Base-by-base conservation (phyloP, 2,113 vertebrate genomes). In the Phycodurus eques region DNA sequence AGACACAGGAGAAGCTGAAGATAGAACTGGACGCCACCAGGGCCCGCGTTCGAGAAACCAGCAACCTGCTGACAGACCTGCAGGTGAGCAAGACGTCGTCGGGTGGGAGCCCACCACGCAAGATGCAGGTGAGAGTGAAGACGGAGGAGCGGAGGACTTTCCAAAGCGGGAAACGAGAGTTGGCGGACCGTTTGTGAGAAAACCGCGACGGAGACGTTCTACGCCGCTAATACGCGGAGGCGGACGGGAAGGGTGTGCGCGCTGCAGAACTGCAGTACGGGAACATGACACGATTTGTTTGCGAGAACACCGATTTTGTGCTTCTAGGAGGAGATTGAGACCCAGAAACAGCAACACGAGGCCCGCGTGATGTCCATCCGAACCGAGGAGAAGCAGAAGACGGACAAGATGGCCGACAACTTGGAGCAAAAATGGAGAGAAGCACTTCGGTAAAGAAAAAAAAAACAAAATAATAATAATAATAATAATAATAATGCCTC, bases 371-470 rank as follows among this genome's bases (percentile, higher is more conserved):
- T 93, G 83, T 81, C 92, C 73, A 90, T 96, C 90, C 93, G 95
- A 57, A 95, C 96, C 3, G 96, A 98, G 46, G 96, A 97, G 56
- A 97, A 96, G 44, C 91, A 95, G 79, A 95, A 94, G 90, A 94
- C 95, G 81, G 95, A 98, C 85, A 95, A 91, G 85, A 94, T 97
- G 92, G 95, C 95, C 0, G 94, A 91, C 17, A 95, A 98, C 84
- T 86, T 98, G 75, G 96, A 99, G 85, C 92, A 95, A 73, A 98
- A 98, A 51, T 99, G 97, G 97, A 96, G 96, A 51, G 95, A 96
- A 76, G 96, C 96, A 56, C 94, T 98, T 77, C 94, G 95, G 97
- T 96, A 76, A 68, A 20, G 22, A 11, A 76, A 62, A 70, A 27
- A 73, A 4, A n/a, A n/a, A n/a, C n/a, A n/a, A n/a, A n/a, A n/a